These are phyloP conservation scores for Chionomys nivalis DNA, from an alignment of 2,113 vertebrate species.

Conservation along the genomic window DNA sequence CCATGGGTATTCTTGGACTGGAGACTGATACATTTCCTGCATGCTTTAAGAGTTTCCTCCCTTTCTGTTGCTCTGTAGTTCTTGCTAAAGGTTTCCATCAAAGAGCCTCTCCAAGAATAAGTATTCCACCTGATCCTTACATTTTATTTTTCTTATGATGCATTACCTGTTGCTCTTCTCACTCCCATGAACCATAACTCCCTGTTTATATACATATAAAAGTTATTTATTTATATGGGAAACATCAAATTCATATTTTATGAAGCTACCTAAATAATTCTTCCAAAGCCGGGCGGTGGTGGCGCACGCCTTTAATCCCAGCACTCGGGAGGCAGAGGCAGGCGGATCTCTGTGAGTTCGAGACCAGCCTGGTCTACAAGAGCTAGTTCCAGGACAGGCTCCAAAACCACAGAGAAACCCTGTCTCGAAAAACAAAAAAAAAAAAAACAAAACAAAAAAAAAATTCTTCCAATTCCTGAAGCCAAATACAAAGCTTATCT, in stretches of 20 bases:
- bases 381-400: no score
- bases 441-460: no score
- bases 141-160: not conserved
- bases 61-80: not conserved
- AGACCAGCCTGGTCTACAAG: no score
- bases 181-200: not conserved
- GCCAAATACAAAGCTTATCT: not conserved
- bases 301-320: no score
- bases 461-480: not conserved
- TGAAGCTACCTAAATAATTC: not conserved
- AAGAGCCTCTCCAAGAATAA: not conserved
- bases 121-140: conserved; percentile 40
- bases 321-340: no score
- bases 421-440: no score
- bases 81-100: conserved; percentile 1
- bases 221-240: not conserved
- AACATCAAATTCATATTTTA: conserved; percentile 26
- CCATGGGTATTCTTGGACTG: not conserved
- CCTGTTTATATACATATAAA: conserved; percentile 26
- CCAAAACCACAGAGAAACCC: no score
- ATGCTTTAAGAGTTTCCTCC: not conserved
- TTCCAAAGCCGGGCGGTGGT: no score
- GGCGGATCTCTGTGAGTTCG: no score
- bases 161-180: not conserved
- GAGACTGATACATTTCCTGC: no score